Evolutionary conservation across 2,797 vertebrate genomes (phyloP).

Genomic region (Anomalospiza imberbis): DNA sequence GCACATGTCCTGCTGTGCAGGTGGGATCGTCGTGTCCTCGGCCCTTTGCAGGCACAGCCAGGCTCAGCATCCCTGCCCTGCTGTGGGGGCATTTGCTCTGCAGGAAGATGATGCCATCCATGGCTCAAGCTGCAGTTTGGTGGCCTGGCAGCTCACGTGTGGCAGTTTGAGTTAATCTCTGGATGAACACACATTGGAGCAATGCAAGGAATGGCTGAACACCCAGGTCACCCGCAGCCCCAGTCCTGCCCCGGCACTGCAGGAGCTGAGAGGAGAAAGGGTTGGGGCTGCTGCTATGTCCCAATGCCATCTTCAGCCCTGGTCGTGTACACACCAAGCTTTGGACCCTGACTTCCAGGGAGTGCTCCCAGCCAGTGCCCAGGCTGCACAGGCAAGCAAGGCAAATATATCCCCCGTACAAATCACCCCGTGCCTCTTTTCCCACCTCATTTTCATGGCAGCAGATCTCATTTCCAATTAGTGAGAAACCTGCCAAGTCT

Average conservation of each 20-base stretch:
- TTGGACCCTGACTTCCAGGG: background rate
- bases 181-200: accelerated
- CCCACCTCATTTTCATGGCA: background rate
- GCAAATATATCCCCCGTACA: background rate
- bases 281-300: background rate
- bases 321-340: background rate
- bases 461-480: background rate
- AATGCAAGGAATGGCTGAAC: background rate
- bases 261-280: background rate
- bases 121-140: background rate
- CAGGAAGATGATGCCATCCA: background rate
- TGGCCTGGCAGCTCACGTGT: background rate
- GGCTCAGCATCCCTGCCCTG: background rate
- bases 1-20: background rate
- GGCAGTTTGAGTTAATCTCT: background rate
- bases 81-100: background rate
- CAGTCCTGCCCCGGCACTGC: accelerated
- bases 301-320: background rate
- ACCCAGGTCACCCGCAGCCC: background rate
- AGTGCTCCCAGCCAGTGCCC: background rate
- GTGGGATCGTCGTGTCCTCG: accelerated
- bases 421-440: background rate
- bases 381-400: background rate
- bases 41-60: background rate
- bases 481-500: background rate